Evolutionary conservation across 2,888 invertebrate genomes (phyloP).

Genomic region (Incurvaria masculella): DNA sequence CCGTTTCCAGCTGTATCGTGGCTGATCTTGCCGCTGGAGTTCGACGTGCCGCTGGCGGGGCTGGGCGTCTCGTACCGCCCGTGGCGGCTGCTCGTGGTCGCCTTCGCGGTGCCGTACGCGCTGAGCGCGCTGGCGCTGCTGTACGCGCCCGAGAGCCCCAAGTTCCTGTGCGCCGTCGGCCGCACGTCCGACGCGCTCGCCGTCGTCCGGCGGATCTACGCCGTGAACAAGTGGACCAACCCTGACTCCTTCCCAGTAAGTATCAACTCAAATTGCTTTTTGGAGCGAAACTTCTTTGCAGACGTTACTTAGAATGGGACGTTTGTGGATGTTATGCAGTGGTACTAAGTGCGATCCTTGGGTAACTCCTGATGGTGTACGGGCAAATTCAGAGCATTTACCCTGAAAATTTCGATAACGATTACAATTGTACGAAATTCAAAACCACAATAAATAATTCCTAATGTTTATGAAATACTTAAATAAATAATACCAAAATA

Average conservation of each 20-base stretch:
- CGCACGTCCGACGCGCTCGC: constrained; percentile 55
- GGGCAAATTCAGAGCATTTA: too few species aligned
- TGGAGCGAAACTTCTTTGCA: too few species aligned
- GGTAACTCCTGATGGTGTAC: too few species aligned
- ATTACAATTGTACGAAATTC: too few species aligned
- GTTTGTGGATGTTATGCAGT: too few species aligned
- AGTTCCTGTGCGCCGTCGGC: constrained; percentile 66
- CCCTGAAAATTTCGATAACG: too few species aligned
- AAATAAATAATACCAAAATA: too few species aligned
- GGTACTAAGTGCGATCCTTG: too few species aligned
- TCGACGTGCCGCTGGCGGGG: constrained; percentile 39
- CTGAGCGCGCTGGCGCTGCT: constrained; percentile 56
- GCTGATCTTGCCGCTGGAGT: constrained; percentile 61
- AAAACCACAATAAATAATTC: too few species aligned
- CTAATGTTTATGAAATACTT: too few species aligned
- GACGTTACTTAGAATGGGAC: too few species aligned
- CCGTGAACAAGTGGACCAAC: constrained; percentile 28
- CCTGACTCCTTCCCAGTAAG: constrained; percentile 35
- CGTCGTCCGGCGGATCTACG: constrained; percentile 37
- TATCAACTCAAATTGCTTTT: constrained; percentile 12
- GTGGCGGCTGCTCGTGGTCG: constrained; percentile 71
- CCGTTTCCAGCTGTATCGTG: constrained; percentile 61
- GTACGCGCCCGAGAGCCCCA: constrained; percentile 74
- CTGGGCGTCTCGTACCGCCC: constrained; percentile 61
- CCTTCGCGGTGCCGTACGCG: constrained; percentile 63